phyloP scores from a whole-genome alignment of 2,797 vertebrate genomes.

The Microctenopoma lineatum region DNA sequence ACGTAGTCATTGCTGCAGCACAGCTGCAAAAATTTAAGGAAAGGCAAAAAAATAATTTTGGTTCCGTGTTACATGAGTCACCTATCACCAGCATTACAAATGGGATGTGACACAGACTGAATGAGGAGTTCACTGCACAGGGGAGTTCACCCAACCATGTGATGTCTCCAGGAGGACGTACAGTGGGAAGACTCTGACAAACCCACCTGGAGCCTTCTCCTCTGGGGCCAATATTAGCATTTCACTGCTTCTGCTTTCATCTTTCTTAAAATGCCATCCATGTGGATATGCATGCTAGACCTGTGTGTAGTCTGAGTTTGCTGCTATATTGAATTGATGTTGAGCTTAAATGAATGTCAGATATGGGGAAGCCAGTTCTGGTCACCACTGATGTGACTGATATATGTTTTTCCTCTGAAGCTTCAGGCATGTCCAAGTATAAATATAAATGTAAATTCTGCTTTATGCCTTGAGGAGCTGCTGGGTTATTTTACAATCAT shows the following conservation, averaged over 20 bases:
- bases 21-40: slow-evolving; percentile 11
- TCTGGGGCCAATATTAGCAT: slow-evolving; percentile 34
- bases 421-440: slow-evolving; percentile 9
- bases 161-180: slow-evolving; percentile 60
- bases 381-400: slow-evolving; percentile 23
- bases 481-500: no score
- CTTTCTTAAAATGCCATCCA: slow-evolving; percentile 27
- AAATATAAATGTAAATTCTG: slow-evolving; percentile 16
- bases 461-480: background rate
- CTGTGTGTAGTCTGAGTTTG: background rate
- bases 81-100: slow-evolving; percentile 50
- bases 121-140: slow-evolving; percentile 31
- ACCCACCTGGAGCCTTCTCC: slow-evolving; percentile 67
- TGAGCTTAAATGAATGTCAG: slow-evolving; percentile 26
- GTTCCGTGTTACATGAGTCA: slow-evolving; percentile 22
- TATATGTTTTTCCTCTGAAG: slow-evolving; percentile 14
- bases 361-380: slow-evolving; percentile 3
- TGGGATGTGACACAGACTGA: slow-evolving; percentile 59
- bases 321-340: slow-evolving; percentile 5
- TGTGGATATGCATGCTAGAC: slow-evolving; percentile 15
- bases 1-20: background rate
- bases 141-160: slow-evolving; percentile 60
- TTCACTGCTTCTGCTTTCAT: slow-evolving; percentile 24
- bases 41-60: slow-evolving; percentile 13
- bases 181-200: slow-evolving; percentile 55